Percentiles rank a stretch among this genome's conserved stretches.
Conservation (phyloP, 1,140 invertebrate genomes). For the Heliconius hewitsoni region DNA sequence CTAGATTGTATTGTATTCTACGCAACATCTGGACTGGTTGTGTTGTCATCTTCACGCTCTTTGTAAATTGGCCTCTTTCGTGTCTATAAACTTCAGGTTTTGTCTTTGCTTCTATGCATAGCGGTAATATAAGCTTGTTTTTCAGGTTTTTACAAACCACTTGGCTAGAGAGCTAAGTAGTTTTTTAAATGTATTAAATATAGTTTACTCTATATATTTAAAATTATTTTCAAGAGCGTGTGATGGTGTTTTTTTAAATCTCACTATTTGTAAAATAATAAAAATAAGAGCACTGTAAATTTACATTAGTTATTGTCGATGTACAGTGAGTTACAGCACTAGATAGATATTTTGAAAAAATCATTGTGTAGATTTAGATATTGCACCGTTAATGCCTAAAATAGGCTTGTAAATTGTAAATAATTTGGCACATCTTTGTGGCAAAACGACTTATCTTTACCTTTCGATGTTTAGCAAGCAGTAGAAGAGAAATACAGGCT, state of each 20-base stretch:
- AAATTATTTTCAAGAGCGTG: conserved; percentile 34
- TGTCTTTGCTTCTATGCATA: conserved; percentile 41
- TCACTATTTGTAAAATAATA: conserved; percentile 38
- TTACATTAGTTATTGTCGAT: conserved; percentile 32
- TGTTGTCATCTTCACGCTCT: conserved; percentile 66
- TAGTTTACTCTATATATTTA: background rate
- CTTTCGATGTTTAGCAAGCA: conserved; percentile 88
- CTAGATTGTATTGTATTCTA: conserved; percentile 48
- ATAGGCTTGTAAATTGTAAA: conserved; percentile 40
- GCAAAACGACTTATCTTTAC: conserved; percentile 38
- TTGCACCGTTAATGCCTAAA: conserved; percentile 38
- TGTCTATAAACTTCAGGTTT: conserved; percentile 42
- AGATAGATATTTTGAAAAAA: conserved; percentile 42
- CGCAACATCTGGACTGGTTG: conserved; percentile 66
- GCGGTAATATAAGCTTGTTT: conserved; percentile 43
- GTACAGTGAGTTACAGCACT: conserved; percentile 43
- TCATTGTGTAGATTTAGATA: conserved; percentile 50
- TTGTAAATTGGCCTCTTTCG: conserved; percentile 59
- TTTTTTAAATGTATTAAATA: conserved; percentile 15
- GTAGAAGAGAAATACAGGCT: conserved; percentile 96
- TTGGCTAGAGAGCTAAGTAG: conserved; percentile 24
- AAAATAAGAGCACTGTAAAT: conserved; percentile 42
- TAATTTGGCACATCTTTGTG: background rate
- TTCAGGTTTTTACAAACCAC: conserved; percentile 33
- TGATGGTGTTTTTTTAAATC: conserved; percentile 34